Evolutionary conservation across 1,140 invertebrate species (phyloP), one percentile per base, ranked within the genome.

Genomic region (Gonioctena quinquepunctata): DNA sequence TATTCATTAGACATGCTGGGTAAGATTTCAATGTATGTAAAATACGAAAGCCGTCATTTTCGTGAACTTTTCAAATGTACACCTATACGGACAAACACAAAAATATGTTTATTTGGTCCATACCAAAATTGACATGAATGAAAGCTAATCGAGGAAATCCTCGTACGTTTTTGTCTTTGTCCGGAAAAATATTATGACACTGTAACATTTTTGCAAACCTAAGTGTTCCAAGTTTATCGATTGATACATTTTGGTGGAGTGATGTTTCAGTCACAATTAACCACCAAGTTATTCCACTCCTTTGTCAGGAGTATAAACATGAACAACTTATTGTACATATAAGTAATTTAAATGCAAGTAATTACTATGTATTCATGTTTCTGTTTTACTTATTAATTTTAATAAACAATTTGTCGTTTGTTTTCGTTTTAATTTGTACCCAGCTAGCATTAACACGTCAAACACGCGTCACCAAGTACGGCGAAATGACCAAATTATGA

Each of bases 381-480:
- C 80, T 82, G 80, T 82, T 82, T 82, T 82, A 79, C 79, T 82
- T 82, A 82, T 82, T 82, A 79, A 82, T 82, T 82, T 82, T 82
- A 82, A 82, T 82, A 82, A 81, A 82, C 76, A 82, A 80, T 81
- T 80, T 80, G 80, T 80, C 80, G 80, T 82, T 82, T 78, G 8
- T 33, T 16, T 18, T 62, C n/a, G 5, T 62, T 42, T 42, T 62
- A 18, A 6, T 59, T 59, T 4, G 18, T 18, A 5, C 6, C 7
- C 18, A n/a, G n/a, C n/a, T n/a, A n/a, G n/a, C n/a, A n/a, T n/a
- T n/a, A n/a, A n/a, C n/a, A n/a, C n/a, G n/a, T n/a, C n/a, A n/a
- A n/a, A n/a, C n/a, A n/a, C n/a, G n/a, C n/a, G n/a, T n/a, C n/a
- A n/a, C n/a, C n/a, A n/a, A n/a, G n/a, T n/a, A n/a, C n/a, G n/a